These are phyloP conservation scores for Eupithecia insigniata DNA, from an alignment of 2,888 invertebrate genomes.

Conservation along the genomic window DNA sequence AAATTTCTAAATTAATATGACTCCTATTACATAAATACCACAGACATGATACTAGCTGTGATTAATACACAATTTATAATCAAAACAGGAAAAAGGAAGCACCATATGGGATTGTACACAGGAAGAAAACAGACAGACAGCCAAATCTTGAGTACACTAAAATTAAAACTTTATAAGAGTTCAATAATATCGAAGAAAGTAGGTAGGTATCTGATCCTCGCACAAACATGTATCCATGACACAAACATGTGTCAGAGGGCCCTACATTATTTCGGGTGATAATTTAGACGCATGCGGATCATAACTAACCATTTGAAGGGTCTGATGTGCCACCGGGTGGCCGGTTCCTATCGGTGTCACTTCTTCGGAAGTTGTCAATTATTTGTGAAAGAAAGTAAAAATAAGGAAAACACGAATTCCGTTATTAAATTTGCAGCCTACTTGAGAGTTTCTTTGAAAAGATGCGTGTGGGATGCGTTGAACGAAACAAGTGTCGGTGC, in stretches of 20 bases:
- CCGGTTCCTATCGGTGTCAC: constrained; percentile 34
- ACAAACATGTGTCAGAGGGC: constrained; percentile 18
- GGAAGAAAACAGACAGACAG: no score
- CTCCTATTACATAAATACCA: no score
- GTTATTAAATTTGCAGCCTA: constrained; percentile 17
- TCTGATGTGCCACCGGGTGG: constrained; percentile 21
- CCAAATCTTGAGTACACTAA: no score
- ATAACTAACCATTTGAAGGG: constrained; percentile 28
- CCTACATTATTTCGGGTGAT: constrained; percentile 22
- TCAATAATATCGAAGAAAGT: neutral
- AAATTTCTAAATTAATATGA: no score
- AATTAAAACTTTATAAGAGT: no score
- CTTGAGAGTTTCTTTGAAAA: constrained; percentile 16
- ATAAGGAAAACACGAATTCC: constrained; percentile 37
- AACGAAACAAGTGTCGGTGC: neutral
- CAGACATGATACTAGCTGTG: no score
- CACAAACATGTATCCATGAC: constrained; percentile 18
- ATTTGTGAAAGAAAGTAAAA: constrained; percentile 33
- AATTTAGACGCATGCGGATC: constrained; percentile 23
- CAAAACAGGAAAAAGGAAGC: no score
- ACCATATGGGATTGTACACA: no score
- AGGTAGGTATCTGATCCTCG: neutral
- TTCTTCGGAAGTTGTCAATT: constrained; percentile 38
- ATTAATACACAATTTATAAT: no score
- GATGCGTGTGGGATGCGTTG: neutral